Conservation (phyloP, 2,113 vertebrate species). For the Erpornis zantholeuca region DNA sequence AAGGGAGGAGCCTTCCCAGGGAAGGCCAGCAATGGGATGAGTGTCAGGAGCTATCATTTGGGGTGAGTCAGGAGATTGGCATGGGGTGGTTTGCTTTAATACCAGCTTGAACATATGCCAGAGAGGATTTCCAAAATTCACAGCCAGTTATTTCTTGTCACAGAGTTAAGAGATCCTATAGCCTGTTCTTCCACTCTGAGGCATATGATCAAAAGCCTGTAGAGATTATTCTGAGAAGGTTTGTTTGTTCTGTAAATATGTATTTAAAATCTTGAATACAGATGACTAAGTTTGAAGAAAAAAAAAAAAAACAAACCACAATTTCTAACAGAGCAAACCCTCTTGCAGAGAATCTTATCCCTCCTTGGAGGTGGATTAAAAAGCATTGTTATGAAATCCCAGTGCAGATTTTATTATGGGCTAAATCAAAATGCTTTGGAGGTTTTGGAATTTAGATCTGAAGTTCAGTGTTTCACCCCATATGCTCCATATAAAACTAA, state of each 20-base stretch:
- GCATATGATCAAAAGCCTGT: not conserved
- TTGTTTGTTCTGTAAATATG: conserved; percentile 9
- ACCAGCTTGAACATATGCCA: not conserved
- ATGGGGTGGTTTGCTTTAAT: conserved; percentile 13
- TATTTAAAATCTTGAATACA: not conserved
- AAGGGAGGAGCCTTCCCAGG: conserved; percentile 48
- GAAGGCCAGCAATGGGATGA: not conserved
- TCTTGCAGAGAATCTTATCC: not conserved
- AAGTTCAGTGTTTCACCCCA: not conserved
- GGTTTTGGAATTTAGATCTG: conserved; percentile 17
- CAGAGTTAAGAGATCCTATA: not conserved
- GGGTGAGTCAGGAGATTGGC: conserved; percentile 46
- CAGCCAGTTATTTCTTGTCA: conserved; percentile 36
- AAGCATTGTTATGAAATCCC: conserved; percentile 4
- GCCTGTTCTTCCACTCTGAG: conserved; percentile 1
- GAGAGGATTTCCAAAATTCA: conserved; percentile 56
- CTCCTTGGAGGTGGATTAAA: not conserved
- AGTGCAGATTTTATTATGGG: not conserved
- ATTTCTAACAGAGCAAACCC: not conserved
- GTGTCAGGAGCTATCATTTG: not conserved
- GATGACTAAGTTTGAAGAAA: not conserved
- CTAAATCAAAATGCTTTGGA: conserved; percentile 3
- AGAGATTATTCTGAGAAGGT: not conserved
- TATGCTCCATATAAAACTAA: conserved; percentile 1
- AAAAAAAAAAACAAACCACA: not conserved